Conservation (phyloP, 2,888 invertebrate species). For the Epiblema foenella region DNA sequence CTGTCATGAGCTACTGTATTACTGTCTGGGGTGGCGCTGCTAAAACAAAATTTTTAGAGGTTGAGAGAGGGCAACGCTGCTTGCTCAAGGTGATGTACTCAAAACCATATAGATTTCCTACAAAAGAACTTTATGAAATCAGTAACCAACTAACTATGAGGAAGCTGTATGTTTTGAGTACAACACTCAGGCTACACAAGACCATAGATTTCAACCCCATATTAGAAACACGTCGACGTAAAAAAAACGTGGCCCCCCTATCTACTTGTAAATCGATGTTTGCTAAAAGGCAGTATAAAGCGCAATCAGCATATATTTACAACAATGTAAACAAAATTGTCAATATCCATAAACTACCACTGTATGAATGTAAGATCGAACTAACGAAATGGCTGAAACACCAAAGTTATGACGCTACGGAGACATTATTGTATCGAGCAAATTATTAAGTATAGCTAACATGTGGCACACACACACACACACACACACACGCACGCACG, state of each 20-base stretch:
- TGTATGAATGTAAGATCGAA: too few species aligned
- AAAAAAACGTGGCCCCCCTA: too few species aligned
- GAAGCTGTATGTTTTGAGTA: constrained; percentile 13
- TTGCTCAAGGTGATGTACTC: constrained; percentile 3
- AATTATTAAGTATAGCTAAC: background rate
- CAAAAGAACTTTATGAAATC: constrained; percentile 1
- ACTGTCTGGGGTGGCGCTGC: constrained; percentile 3
- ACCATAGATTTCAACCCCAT: background rate
- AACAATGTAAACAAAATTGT: too few species aligned
- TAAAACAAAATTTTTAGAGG: background rate
- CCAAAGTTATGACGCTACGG: background rate
- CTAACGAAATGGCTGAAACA: constrained; percentile 7
- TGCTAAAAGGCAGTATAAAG: too few species aligned
- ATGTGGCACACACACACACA: too few species aligned
- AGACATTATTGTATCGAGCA: background rate
- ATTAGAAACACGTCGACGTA: too few species aligned
- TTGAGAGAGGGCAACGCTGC: background rate
- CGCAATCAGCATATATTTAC: too few species aligned
- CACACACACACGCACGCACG: too few species aligned
- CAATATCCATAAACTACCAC: too few species aligned
- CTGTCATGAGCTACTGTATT: constrained; percentile 1
- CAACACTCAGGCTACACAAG: constrained; percentile 12
- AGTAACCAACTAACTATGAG: constrained; percentile 17
- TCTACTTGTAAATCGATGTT: too few species aligned
- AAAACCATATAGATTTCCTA: background rate